A percentile compares a stretch with the other conserved stretches of the same genome.
Conservation (phyloP, 2,888 invertebrate genomes). For the Ennomos quercinarius region DNA sequence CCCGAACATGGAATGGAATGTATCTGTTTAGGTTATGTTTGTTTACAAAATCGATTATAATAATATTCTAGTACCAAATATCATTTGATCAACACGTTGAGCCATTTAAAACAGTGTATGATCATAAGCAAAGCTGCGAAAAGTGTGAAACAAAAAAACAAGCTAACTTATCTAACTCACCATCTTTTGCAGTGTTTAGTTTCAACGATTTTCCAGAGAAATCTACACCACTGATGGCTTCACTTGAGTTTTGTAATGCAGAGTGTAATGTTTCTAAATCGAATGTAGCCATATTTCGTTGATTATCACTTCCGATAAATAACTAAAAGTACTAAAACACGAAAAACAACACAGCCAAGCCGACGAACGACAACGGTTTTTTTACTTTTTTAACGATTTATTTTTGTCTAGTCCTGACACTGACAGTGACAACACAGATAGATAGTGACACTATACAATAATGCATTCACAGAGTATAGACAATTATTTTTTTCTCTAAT, state of each 20-base stretch:
- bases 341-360: conserved; percentile 45
- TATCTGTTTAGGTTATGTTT: too few relatives aligned
- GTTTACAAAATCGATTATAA: too few relatives aligned
- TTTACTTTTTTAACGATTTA: conserved; percentile 46
- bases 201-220: conserved; percentile 93
- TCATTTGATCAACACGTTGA: not conserved
- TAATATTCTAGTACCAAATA: too few relatives aligned
- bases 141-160: not conserved
- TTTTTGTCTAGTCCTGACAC: not conserved
- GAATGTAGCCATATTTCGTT: conserved; percentile 74
- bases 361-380: conserved; percentile 59
- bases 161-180: conserved; percentile 85
- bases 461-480: too few relatives aligned
- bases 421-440: too few relatives aligned
- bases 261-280: conserved; percentile 84
- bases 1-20: too few relatives aligned
- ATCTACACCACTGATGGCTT: conserved; percentile 87
- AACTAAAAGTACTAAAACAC: conserved; percentile 42
- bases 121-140: not conserved
- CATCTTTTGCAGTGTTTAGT: conserved; percentile 91
- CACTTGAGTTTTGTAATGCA: conserved; percentile 75
- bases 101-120: not conserved
- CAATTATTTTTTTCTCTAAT: too few relatives aligned
- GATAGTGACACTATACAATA: too few relatives aligned
- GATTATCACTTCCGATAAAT: conserved; percentile 34